Percentiles rank a stretch among this genome's conserved stretches.
Conservation (phyloP, 2,888 invertebrate species). For the Thereva unica region DNA sequence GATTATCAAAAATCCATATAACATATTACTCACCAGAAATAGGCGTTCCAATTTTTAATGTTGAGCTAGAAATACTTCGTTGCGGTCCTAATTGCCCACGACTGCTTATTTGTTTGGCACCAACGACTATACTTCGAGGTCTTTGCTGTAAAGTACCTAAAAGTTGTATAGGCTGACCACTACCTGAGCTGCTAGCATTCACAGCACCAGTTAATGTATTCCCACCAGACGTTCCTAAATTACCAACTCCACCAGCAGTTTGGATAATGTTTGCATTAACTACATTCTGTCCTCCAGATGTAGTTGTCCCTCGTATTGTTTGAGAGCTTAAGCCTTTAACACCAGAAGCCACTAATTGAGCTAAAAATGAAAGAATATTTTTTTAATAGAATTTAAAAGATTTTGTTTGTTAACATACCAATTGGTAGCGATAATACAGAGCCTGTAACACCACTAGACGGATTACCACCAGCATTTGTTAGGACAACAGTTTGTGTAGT, state of each 20-base stretch:
- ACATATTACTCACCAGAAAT: conserved; percentile 50
- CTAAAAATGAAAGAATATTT: conserved; percentile 45
- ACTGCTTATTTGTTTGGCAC: conserved; percentile 53
- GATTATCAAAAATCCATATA: not conserved
- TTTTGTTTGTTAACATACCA: conserved; percentile 56
- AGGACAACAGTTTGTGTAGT: conserved; percentile 58
- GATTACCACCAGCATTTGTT: conserved; percentile 48
- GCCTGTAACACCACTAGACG: conserved; percentile 47
- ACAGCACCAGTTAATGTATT: conserved; percentile 32
- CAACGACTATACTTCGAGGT: conserved; percentile 55
- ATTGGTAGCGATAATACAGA: conserved; percentile 67
- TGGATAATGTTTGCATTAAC: conserved; percentile 39
- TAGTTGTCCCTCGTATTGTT: conserved; percentile 55
- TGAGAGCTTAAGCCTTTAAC: conserved; percentile 63
- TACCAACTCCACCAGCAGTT: conserved; percentile 33
- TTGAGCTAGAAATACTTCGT: conserved; percentile 54
- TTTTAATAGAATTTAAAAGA: not conserved
- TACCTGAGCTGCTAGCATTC: conserved; percentile 40
- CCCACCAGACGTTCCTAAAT: conserved; percentile 20
- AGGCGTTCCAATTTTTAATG: conserved; percentile 54
- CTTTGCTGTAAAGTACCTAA: conserved; percentile 54
- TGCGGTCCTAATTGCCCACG: conserved; percentile 49
- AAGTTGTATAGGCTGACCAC: conserved; percentile 50
- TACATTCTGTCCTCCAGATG: conserved; percentile 40
- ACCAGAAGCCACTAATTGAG: conserved; percentile 67